Base-by-base conservation (phyloP, 2,888 invertebrate genomes). In the Myopa tessellatipennis region DNA sequence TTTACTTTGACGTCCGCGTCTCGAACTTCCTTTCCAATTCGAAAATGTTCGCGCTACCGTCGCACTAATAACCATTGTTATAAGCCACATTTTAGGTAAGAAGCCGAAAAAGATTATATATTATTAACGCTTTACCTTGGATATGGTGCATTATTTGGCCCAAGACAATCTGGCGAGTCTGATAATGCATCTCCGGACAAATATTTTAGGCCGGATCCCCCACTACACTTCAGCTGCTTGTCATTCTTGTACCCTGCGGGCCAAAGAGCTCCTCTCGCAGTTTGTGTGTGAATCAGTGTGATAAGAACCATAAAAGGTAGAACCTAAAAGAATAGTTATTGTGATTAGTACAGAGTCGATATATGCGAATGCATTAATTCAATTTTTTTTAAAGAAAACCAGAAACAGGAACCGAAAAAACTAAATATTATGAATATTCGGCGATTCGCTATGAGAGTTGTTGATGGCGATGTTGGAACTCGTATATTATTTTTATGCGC, bases 151-250 rank as follows among this genome's bases (percentile, higher is more conserved):
- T 95, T 94, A 85, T 95, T 95, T 7, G 96, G 96, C 34, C 96
- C 96, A 74, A 94, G 88, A 83, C 96, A 96, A 85, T 95, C 94
- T 36, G 91, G 89, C 8, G 94, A 92, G 87, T 95, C 95, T 82
- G 92, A 92, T 70, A 97, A 90, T 8, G 96, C 96, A 88, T 97
- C 96, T 26, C 97, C 97, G 92, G 95, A 96, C 34, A 96, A 91
- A 88, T 96, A 96, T 90, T 96, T 96, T 78, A 96, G 90, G 83
- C 92, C 92, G 78, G 91, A 90, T 34, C 93, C 93, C 78, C 91
- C 90, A 79, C 91, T 91, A 86, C 92, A 91, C 77, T 80, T 81
- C 85, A 91, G 82, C 69, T 80, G 78, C 63, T 79, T 80, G 73
- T 80, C 82, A 80, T 78, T 82, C 79, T 83, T 85, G 78, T 84